Base-by-base conservation (phyloP, 2,113 vertebrate species). In the Paramisgurnus dabryanus region DNA sequence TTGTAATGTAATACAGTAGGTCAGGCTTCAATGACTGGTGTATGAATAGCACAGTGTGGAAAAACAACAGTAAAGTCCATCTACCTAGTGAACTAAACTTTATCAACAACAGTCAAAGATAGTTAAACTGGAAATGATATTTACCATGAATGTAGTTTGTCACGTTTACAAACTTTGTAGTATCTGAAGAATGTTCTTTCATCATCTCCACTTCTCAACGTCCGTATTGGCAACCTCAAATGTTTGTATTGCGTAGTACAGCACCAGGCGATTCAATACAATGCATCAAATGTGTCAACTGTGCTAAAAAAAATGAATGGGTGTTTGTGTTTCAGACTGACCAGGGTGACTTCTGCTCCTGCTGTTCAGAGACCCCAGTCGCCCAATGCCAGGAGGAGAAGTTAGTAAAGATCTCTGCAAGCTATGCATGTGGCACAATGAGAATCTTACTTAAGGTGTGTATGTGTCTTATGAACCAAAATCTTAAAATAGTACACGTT, bases 381-480 rank as follows among this genome's bases (percentile, higher is more conserved):
- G 57, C 82, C 47, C 87, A 89, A 80, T 96, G 95, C 80, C 88
- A 90, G 4, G 93, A 94, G 75, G 93, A 95, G 80, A 90, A 91
- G 77, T 82, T 82, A 3, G 85, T 97, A 85, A 93, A 92, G 82
- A 91, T 97, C 0, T 91, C 94, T 78, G 89, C 92, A 0, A 78
- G 93, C 47, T 92, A 91, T 77, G 93, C 95, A 5, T 97, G 95
- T 18, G 89, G 78, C 45, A 89, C 91, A 27, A 92, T 95, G 86
- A 92, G 94, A 67, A 87, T 94, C 67, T 88, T 94, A 67, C 92
- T 97, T 43, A 95, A 98, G 95, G 95, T 96, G 72, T 55, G 53
- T 70, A 41, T 49, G 8, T 45, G 60, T 47, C 8, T 17, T 11
- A n/a, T 67, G 39, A 34, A 57, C 65, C 11, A n/a, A 18, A 58